phyloP scores from a whole-genome alignment of 2,888 invertebrate genomes.

The Autographa gamma region DNA sequence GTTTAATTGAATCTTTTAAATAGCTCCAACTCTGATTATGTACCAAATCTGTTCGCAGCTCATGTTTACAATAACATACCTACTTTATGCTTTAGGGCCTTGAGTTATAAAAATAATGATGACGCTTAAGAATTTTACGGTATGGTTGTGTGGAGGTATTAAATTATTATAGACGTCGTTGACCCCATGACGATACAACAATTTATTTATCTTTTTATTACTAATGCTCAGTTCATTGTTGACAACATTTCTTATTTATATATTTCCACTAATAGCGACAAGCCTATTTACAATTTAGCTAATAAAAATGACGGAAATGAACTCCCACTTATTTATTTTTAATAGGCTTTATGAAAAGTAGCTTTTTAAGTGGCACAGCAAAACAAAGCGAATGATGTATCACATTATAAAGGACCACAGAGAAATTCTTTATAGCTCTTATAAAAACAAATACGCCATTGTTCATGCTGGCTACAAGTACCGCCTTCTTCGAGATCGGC shows the following conservation, averaged over 20 bases:
- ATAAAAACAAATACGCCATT: conserved; percentile 56
- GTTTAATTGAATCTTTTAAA: not conserved
- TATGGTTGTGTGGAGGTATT: conserved; percentile 20
- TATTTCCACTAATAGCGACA: not conserved
- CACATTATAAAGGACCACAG: conserved; percentile 34
- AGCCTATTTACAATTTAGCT: not conserved
- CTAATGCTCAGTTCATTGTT: conserved; percentile 15
- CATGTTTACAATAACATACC: conserved; percentile 12
- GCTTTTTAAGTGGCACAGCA: conserved; percentile 10
- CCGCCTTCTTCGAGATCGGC: conserved; percentile 63
- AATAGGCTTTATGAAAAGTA: conserved; percentile 9
- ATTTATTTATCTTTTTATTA: conserved; percentile 28
- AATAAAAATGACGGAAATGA: not conserved
- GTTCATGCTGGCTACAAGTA: conserved; percentile 42
- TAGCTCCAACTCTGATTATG: conserved; percentile 2
- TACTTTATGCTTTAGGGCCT: conserved; percentile 23
- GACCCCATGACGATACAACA: conserved; percentile 19
- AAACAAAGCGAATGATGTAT: conserved; percentile 38
- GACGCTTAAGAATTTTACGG: conserved; percentile 21
- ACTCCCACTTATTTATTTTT: conserved; percentile 13
- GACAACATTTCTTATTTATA: conserved; percentile 5
- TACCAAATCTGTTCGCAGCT: conserved; percentile 19
- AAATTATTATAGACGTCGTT: conserved; percentile 34
- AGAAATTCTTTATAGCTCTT: conserved; percentile 44
- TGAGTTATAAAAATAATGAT: conserved; percentile 22